Conservation (phyloP, 2,113 vertebrate genomes). For the Montifringilla adamsi region DNA sequence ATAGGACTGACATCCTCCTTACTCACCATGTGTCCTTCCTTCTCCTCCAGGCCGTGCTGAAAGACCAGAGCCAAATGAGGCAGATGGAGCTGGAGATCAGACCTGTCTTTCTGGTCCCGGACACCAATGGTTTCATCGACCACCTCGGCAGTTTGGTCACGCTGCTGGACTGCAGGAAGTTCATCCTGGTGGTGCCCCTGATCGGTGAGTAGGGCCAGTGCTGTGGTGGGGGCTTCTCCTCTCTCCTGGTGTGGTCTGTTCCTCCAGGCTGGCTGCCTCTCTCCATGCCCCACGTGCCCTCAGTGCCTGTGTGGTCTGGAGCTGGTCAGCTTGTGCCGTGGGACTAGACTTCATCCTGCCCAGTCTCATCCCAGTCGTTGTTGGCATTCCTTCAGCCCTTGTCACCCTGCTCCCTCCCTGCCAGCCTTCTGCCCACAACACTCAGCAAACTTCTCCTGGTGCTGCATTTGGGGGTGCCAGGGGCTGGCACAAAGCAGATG, state of each 20-base stretch:
- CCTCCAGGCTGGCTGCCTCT: neutral
- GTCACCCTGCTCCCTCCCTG: neutral
- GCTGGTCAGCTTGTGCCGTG: neutral
- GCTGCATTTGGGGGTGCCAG: neutral
- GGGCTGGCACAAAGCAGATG: neutral
- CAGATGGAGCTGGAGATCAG: constrained; percentile 94
- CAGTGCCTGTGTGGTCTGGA: constrained; percentile 1
- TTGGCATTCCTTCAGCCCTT: neutral
- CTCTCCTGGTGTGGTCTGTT: neutral
- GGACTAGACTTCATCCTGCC: neutral
- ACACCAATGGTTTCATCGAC: constrained; percentile 98
- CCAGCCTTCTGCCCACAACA: neutral
- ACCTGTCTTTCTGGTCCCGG: constrained; percentile 92
- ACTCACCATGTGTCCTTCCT: constrained; percentile 13
- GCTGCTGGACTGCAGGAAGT: constrained; percentile 86
- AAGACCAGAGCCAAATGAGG: constrained; percentile 82
- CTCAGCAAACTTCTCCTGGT: neutral
- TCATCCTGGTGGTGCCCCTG: constrained; percentile 94
- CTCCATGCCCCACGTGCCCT: fast-evolving
- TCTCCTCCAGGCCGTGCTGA: constrained; percentile 86
- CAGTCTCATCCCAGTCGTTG: neutral
- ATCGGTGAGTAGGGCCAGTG: constrained; percentile 82
- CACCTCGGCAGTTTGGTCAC: constrained; percentile 85
- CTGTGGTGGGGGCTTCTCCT: neutral
- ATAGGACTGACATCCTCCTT: neutral